These are phyloP conservation scores for Pseudoatta argentina DNA, from an alignment of 1,140 invertebrate genomes.

Conservation along the genomic window DNA sequence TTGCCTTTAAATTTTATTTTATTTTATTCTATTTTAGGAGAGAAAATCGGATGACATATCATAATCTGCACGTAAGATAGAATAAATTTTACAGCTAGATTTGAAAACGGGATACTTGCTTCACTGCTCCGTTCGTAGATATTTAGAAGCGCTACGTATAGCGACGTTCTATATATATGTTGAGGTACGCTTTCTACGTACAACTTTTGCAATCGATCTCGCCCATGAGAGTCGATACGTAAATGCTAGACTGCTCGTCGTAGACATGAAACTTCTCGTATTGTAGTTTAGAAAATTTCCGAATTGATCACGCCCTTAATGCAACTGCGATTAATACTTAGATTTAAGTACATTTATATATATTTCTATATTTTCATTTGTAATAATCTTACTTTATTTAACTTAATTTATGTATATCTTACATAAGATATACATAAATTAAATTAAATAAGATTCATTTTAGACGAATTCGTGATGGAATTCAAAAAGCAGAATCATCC, in stretches of 20 bases:
- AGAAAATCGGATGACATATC: not conserved
- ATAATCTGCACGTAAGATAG: not conserved
- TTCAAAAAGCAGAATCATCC: not conserved
- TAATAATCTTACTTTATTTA: not conserved
- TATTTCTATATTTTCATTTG: not conserved
- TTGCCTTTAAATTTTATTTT: not conserved
- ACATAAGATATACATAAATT: no score
- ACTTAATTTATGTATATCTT: not conserved
- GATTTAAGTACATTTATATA: conserved; percentile 1
- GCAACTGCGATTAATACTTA: not conserved
- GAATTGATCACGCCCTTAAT: not conserved
- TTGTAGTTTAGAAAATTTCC: conserved; percentile 10
- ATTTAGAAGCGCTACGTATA: conserved; percentile 32
- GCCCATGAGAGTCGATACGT: conserved; percentile 70
- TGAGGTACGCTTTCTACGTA: conserved; percentile 70
- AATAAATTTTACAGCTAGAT: conserved; percentile 23
- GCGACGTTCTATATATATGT: conserved; percentile 74
- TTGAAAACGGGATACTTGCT: conserved; percentile 23
- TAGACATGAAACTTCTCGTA: conserved; percentile 71
- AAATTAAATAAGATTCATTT: not conserved
- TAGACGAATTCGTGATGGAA: not conserved
- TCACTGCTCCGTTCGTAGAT: conserved; percentile 24
- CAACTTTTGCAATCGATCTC: conserved; percentile 79
- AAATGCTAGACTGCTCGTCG: conserved; percentile 77
- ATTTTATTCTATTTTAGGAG: not conserved